Conservation (phyloP, 2,113 vertebrate species). For the Thomomys bottae region DNA sequence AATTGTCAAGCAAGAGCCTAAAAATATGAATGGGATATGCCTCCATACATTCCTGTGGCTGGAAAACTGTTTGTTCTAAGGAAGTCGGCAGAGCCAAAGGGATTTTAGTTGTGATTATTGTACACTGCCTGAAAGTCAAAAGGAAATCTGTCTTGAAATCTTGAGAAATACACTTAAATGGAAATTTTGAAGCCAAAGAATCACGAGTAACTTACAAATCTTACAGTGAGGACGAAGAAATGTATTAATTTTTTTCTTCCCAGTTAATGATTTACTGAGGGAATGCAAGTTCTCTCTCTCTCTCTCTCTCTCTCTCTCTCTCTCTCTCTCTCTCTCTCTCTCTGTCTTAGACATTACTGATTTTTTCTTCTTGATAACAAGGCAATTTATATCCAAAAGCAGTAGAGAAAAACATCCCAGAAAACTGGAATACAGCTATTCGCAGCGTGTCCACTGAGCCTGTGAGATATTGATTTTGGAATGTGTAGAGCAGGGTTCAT, state of each 20-base stretch:
- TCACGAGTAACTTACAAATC: slow-evolving; percentile 22
- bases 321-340: too few species aligned
- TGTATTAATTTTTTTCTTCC: slow-evolving; percentile 1
- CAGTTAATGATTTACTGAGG: neutral
- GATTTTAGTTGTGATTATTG: neutral
- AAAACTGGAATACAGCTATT: neutral
- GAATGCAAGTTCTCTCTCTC: neutral
- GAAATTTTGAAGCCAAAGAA: slow-evolving; percentile 20
- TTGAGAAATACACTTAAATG: neutral
- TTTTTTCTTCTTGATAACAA: slow-evolving; percentile 4
- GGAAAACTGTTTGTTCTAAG: neutral
- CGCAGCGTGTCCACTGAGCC: neutral
- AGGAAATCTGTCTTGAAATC: slow-evolving; percentile 26
- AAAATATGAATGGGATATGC: neutral
- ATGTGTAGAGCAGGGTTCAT: neutral
- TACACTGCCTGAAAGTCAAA: neutral
- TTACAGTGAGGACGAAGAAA: neutral
- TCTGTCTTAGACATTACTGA: neutral
- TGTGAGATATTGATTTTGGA: slow-evolving; percentile 54
- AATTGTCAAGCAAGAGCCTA: neutral
- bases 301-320: neutral
- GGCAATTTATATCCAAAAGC: neutral
- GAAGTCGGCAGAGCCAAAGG: slow-evolving; percentile 9
- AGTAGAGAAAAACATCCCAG: neutral
- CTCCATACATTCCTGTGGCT: neutral